Conservation (phyloP, 64 coral and sea anemone species). For the Orbicella faveolata region DNA sequence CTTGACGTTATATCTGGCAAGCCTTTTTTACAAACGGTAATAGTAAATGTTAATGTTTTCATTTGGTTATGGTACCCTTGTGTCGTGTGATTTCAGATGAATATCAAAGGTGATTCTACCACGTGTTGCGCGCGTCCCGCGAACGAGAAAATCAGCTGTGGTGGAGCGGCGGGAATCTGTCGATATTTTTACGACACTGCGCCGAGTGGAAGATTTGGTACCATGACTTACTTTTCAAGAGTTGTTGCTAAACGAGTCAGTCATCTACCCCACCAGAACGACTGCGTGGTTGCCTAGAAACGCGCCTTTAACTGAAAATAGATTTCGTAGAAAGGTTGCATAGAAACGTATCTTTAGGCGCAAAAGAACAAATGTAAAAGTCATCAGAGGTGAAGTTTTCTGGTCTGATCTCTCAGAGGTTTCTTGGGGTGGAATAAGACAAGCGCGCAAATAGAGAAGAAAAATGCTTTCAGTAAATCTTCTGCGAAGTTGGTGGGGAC, state of each 20-base stretch:
- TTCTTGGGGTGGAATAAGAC: no score
- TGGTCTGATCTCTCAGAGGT: no score
- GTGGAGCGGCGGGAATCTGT: slow-evolving; percentile 85
- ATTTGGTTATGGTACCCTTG: neutral
- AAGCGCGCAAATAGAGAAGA: no score
- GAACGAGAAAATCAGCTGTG: slow-evolving; percentile 75
- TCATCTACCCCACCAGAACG: slow-evolving; percentile 69
- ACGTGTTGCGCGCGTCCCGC: slow-evolving; percentile 80
- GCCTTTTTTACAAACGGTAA: neutral
- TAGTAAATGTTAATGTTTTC: neutral
- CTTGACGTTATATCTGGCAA: no score
- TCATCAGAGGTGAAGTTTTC: no score
- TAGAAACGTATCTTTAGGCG: no score
- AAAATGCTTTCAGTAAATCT: no score
- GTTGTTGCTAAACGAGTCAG: slow-evolving; percentile 75
- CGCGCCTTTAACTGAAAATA: neutral
- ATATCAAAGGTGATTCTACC: slow-evolving; percentile 86
- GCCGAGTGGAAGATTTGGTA: slow-evolving; percentile 94
- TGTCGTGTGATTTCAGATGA: slow-evolving; percentile 45
- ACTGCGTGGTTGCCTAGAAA: slow-evolving; percentile 65
- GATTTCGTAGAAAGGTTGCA: no score
- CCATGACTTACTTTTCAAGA: slow-evolving; percentile 96
- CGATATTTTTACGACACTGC: slow-evolving; percentile 96
- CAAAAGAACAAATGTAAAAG: no score
- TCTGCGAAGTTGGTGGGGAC: no score